These are phyloP conservation scores for Dasypus novemcinctus DNA, from an alignment of 2,113 vertebrate species.

Conservation along the genomic window DNA sequence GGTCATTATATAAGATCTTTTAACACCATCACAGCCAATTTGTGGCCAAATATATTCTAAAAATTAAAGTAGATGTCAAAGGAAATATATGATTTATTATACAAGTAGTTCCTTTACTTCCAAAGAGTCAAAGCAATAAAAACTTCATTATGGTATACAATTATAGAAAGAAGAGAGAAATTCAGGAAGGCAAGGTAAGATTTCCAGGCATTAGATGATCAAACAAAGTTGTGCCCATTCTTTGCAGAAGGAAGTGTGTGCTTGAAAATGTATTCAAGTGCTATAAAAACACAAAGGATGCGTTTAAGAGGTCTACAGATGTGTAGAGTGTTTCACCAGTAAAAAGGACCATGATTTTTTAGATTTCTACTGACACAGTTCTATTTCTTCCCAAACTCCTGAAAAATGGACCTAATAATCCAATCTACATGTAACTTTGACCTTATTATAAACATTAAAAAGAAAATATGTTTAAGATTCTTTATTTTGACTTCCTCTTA, in stretches of 20 bases:
- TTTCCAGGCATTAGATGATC: not conserved
- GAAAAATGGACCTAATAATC: not conserved
- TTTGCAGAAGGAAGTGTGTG: not conserved
- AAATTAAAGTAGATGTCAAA: conserved; percentile 2
- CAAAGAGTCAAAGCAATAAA: not conserved
- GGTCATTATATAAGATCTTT: not conserved
- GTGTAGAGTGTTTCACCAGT: not conserved
- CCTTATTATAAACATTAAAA: not conserved
- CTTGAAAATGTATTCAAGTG: not conserved
- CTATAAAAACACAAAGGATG: not conserved
- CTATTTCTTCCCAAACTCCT: not conserved
- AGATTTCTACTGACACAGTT: not conserved
- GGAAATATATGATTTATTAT: not conserved
- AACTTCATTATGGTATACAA: not conserved
- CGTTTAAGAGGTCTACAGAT: not conserved
- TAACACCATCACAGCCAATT: not conserved
- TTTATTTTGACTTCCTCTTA: not conserved
- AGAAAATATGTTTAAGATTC: not conserved
- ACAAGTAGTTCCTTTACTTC: not conserved
- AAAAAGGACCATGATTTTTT: not conserved
- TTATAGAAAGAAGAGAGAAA: not conserved
- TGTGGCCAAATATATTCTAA: not conserved
- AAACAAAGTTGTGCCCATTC: not conserved
- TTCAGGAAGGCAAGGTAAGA: not conserved
- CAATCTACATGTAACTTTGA: not conserved